phyloP scores from a whole-genome alignment of 2,797 vertebrate species.

The Emydoidea blandingii region DNA sequence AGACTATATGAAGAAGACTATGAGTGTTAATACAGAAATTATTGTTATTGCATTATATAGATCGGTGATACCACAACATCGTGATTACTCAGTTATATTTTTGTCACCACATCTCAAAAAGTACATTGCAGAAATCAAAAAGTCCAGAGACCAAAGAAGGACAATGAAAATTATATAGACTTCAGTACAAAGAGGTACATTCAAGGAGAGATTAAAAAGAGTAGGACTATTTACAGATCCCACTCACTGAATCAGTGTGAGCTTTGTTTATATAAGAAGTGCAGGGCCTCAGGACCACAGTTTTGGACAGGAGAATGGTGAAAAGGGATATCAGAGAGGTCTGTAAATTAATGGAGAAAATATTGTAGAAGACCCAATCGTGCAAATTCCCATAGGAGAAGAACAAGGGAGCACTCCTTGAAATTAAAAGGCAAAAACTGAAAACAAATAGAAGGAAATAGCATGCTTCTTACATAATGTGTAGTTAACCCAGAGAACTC shows the following conservation, averaged over 20 bases:
- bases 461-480: not conserved
- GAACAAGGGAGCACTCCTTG: not conserved
- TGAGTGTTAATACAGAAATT: not conserved
- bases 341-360: not conserved
- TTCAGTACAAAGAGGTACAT: not conserved
- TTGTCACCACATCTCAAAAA: not conserved
- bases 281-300: not conserved
- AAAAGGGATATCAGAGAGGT: not conserved
- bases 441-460: not conserved
- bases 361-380: not conserved
- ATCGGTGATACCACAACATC: not conserved
- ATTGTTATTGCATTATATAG: not conserved
- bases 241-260: not conserved
- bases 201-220: not conserved
- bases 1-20: not conserved
- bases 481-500: not conserved
- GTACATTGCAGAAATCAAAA: not conserved
- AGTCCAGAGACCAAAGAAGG: not conserved
- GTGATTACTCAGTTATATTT: not conserved
- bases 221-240: not conserved
- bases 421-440: not conserved
- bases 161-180: not conserved
- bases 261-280: not conserved
- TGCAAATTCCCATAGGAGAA: not conserved
- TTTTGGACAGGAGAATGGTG: not conserved